phyloP scores from a whole-genome alignment of 2,797 vertebrate species.

The Cynodonichthys magdalenae region DNA sequence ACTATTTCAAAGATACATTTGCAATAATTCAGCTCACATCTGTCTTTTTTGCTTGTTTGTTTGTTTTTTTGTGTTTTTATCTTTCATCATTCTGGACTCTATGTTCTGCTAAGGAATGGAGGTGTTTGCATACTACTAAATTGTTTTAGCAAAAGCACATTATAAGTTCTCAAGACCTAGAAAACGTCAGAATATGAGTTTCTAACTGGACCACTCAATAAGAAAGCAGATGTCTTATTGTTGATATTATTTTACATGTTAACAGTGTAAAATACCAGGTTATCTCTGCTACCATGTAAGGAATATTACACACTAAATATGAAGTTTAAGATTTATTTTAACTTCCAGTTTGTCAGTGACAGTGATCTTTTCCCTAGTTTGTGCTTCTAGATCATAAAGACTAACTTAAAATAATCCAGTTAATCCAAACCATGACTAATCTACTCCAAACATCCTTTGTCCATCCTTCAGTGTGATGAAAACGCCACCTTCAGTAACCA shows the following conservation, averaged over 20 bases:
- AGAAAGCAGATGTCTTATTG: too few relatives aligned
- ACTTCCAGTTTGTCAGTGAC: not conserved
- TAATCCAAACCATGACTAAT: not conserved
- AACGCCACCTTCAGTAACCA: slow-evolving; percentile 98
- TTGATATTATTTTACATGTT: too few relatives aligned
- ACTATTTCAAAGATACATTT: slow-evolving; percentile 9
- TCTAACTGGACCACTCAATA: too few relatives aligned
- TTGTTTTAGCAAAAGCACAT: not conserved
- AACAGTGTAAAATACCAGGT: too few relatives aligned
- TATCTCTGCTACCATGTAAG: too few relatives aligned
- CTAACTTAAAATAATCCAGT: not conserved
- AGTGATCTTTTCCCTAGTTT: not conserved
- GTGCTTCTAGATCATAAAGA: not conserved
- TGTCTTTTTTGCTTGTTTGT: not conserved
- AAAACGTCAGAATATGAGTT: too few relatives aligned
- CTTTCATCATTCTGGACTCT: not conserved
- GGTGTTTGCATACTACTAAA: not conserved
- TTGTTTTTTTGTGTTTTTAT: slow-evolving; percentile 8
- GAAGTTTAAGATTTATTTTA: not conserved
- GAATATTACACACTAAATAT: too few relatives aligned
- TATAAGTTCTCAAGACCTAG: too few relatives aligned
- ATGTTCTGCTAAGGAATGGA: slow-evolving; percentile 4
- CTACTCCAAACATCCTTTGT: slow-evolving; percentile 4
- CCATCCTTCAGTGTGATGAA: slow-evolving; percentile 89
- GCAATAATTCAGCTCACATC: not conserved